These are phyloP conservation scores for Galbula dea DNA, from an alignment of 2,113 vertebrate genomes.

Conservation along the genomic window DNA sequence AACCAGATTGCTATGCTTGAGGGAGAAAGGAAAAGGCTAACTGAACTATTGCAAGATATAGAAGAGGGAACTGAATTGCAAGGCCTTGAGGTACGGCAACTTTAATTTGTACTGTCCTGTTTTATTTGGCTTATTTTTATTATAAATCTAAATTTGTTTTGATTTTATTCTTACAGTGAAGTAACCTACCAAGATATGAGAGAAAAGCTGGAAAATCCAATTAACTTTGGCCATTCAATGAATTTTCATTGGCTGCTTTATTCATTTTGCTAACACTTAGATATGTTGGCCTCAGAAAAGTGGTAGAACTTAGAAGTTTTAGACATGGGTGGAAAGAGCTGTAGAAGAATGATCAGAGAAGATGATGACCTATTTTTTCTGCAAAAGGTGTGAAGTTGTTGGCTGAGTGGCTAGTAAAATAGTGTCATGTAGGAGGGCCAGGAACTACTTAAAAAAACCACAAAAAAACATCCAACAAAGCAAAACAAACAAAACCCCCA, in stretches of 20 bases:
- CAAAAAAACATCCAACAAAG: no score
- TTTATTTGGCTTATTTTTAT: not conserved
- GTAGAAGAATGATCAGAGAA: not conserved
- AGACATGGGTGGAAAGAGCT: not conserved
- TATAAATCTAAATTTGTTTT: not conserved
- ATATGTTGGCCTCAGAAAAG: not conserved
- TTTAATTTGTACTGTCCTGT: not conserved
- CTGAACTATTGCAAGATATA: slow-evolving; percentile 79
- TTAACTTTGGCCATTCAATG: not conserved
- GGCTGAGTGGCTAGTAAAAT: not conserved
- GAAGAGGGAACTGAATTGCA: slow-evolving; percentile 64
- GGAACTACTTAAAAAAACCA: not conserved
- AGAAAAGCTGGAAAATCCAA: not conserved
- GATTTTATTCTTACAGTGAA: not conserved
- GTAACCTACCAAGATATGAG: not conserved
- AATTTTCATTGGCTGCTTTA: not conserved
- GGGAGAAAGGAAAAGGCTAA: slow-evolving; percentile 81
- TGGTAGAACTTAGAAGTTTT: not conserved
- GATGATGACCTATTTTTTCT: not conserved
- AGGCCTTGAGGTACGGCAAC: slow-evolving; percentile 68
- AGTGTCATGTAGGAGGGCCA: not conserved
- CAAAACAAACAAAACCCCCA: no score
- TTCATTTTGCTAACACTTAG: not conserved
- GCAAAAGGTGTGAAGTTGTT: not conserved
- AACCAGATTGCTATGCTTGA: slow-evolving; percentile 77